Evolutionary conservation across 2,113 vertebrate genomes (phyloP).

Genomic region (Heteronetta atricapilla): DNA sequence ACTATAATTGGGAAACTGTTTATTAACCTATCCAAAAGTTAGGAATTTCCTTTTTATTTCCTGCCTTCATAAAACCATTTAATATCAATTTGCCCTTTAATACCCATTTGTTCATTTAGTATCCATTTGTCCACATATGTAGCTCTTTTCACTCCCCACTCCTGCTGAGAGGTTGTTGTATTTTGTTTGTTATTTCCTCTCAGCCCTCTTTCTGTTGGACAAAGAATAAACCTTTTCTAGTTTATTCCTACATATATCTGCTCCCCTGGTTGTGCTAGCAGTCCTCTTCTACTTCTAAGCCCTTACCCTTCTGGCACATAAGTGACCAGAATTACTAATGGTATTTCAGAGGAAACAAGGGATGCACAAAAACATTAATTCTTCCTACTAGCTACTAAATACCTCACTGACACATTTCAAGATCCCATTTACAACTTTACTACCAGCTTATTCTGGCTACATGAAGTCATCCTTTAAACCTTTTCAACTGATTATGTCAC

Average conservation of each 20-base stretch:
- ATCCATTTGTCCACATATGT: too few relatives aligned
- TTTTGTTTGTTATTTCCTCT: background rate
- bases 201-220: background rate
- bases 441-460: background rate
- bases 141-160: background rate
- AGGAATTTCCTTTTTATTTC: background rate
- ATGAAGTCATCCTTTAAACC: background rate
- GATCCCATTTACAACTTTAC: background rate
- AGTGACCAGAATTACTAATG: background rate
- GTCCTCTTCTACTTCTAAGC: background rate
- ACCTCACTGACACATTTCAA: background rate
- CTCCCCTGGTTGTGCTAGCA: background rate
- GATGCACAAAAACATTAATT: background rate
- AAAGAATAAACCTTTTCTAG: background rate
- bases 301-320: background rate
- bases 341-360: background rate
- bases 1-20: background rate
- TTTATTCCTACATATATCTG: rapidly evolving
- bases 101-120: too few relatives aligned
- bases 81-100: background rate
- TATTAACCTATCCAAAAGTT: background rate
- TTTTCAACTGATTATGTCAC: background rate
- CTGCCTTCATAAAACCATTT: background rate
- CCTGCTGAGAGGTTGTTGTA: background rate
- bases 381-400: background rate